Percentiles rank a stretch among this genome's conserved stretches.
phyloP scores from a whole-genome alignment of 2,888 invertebrate species.

The Gisinianus flammeolus region DNA sequence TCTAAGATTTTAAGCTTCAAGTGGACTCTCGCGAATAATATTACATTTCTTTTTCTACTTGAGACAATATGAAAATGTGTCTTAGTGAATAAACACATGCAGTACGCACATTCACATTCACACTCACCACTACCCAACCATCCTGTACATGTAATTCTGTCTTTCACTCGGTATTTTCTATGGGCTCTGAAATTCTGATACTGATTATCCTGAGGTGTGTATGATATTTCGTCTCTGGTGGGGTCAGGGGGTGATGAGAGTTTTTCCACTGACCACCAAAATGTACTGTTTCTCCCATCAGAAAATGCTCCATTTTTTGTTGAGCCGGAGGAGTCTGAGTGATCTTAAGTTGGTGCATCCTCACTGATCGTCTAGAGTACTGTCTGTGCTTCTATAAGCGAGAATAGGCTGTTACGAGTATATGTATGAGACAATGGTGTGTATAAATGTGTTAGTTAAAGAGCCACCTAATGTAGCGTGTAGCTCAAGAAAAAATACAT shows the following conservation, averaged over 20 bases:
- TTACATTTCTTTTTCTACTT: too few relatives aligned
- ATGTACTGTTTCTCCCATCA: slow-evolving; percentile 48
- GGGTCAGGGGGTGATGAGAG: slow-evolving; percentile 42
- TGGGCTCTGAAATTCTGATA: not conserved
- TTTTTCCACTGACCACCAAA: slow-evolving; percentile 51
- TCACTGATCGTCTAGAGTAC: not conserved
- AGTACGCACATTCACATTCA: too few relatives aligned
- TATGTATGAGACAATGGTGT: too few relatives aligned
- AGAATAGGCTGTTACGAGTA: not conserved
- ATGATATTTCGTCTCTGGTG: slow-evolving; percentile 1
- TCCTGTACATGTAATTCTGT: too few relatives aligned
- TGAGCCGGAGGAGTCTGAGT: slow-evolving; percentile 28
- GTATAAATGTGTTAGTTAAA: too few relatives aligned
- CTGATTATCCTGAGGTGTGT: slow-evolving; percentile 26
- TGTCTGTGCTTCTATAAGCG: not conserved
- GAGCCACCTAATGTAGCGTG: not conserved
- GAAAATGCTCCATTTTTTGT: slow-evolving; percentile 13
- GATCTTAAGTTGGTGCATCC: not conserved
- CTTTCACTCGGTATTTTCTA: not conserved
- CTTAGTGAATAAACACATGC: too few relatives aligned
- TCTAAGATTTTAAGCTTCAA: not conserved
- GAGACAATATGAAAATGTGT: too few relatives aligned
- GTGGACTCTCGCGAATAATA: too few relatives aligned
- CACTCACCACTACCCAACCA: too few relatives aligned
- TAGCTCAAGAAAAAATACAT: slow-evolving; percentile 6